These are phyloP conservation scores for Tanaodytes sp. DNA, from an alignment of 2,888 invertebrate species.

Conservation along the genomic window DNA sequence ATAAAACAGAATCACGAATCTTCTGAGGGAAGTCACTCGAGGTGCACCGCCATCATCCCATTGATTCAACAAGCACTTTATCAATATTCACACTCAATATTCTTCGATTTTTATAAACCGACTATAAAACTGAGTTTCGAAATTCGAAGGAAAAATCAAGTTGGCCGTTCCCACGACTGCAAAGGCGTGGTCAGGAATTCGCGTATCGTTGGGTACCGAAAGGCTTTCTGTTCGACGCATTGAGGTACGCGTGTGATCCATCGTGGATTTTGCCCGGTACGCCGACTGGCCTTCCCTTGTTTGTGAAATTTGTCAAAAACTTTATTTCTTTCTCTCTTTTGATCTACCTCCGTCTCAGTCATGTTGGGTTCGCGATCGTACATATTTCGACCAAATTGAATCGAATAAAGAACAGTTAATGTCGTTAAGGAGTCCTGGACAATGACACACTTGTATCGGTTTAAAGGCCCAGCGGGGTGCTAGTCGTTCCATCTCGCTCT, in stretches of 20 bases:
- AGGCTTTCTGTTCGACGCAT: conserved; percentile 12
- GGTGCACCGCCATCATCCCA: no score
- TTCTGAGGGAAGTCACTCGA: no score
- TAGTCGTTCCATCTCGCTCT: neutral
- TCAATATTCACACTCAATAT: no score
- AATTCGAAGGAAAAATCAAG: conserved; percentile 15
- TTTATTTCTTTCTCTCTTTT: conserved; percentile 58
- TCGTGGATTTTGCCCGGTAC: conserved; percentile 3
- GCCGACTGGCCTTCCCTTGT: conserved; percentile 17
- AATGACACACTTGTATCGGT: conserved; percentile 71
- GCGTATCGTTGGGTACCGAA: conserved; percentile 7
- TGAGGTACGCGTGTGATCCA: conserved; percentile 19
- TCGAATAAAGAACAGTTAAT: conserved; percentile 71
- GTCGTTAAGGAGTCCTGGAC: conserved; percentile 66
- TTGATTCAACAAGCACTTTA: no score
- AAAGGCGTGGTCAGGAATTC: conserved; percentile 35
- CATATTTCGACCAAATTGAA: conserved; percentile 68
- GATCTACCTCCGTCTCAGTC: conserved; percentile 36
- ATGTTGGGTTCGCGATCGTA: no score
- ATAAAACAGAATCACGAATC: no score
- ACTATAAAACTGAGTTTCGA: conserved; percentile 12
- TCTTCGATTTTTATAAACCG: no score
- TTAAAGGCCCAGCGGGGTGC: conserved; percentile 62
- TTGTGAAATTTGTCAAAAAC: conserved; percentile 71
- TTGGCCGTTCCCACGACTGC: conserved; percentile 35